Evolutionary conservation across 2,888 invertebrate species (phyloP).

Genomic region (Tetramorium bicarinatum): DNA sequence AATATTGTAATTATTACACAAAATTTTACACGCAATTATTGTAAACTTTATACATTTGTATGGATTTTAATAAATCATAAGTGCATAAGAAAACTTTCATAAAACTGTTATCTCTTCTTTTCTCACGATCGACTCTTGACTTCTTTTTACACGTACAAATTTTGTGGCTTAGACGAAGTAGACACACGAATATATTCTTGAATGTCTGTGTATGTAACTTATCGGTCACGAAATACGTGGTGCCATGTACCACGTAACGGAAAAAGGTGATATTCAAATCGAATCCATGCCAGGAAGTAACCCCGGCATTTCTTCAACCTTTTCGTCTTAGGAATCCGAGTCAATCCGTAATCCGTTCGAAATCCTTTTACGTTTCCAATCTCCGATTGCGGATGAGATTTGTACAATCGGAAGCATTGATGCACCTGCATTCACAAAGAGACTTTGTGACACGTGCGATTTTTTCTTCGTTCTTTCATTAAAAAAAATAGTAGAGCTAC

Average conservation of each 20-base stretch:
- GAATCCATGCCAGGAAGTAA: conserved; percentile 23
- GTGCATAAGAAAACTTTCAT: not conserved
- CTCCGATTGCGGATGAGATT: conserved; percentile 66
- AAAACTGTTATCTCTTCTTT: not conserved
- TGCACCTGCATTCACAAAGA: not conserved
- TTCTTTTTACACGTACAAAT: too few relatives aligned
- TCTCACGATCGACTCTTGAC: not conserved
- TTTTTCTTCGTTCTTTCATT: not conserved
- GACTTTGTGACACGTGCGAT: not conserved
- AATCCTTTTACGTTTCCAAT: conserved; percentile 59
- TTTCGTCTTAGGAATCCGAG: conserved; percentile 17
- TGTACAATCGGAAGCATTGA: conserved; percentile 15
- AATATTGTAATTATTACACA: not conserved
- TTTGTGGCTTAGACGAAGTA: not conserved
- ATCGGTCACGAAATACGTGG: not conserved
- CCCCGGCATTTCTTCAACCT: not conserved
- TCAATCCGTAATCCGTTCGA: conserved; percentile 64
- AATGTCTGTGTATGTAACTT: not conserved
- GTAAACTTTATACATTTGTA: not conserved
- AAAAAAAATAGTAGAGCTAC: not conserved
- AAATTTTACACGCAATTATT: not conserved
- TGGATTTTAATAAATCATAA: not conserved
- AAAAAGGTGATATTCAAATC: conserved; percentile 31
- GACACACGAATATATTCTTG: conserved; percentile 4
- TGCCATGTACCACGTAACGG: not conserved